A percentile compares a stretch with the other conserved stretches of the same genome.
Evolutionary conservation across 37 sponge, comb jelly and placozoan species (phyloP).

Genomic region (Axinella damicornis): DNA sequence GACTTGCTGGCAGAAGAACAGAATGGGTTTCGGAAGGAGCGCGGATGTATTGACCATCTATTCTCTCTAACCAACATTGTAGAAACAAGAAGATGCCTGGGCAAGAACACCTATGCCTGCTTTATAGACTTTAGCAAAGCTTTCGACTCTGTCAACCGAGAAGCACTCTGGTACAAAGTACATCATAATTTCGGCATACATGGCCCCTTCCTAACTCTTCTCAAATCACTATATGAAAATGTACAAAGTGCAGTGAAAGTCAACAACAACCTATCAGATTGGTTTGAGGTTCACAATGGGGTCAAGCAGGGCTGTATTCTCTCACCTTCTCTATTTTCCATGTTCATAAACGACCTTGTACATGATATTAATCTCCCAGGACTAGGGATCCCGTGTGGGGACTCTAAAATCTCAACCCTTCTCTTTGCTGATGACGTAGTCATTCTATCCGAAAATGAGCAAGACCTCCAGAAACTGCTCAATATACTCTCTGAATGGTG

Average conservation of each 20-base stretch:
- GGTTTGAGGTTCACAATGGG: neutral
- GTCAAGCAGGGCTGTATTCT: neutral
- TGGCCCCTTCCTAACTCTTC: neutral
- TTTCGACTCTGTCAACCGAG: neutral
- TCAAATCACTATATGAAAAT: neutral
- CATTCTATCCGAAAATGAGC: conserved; percentile 2
- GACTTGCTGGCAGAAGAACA: neutral
- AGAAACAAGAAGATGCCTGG: neutral
- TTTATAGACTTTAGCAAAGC: neutral
- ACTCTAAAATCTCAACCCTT: neutral
- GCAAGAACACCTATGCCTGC: neutral
- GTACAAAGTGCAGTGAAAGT: neutral
- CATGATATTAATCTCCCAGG: neutral
- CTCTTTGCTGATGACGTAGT: conserved; percentile 22
- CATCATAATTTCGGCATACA: neutral
- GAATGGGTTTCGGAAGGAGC: neutral
- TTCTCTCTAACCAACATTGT: neutral
- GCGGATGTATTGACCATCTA: neutral
- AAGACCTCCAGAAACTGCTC: neutral
- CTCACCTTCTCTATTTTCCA: neutral
- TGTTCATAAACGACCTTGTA: conserved; percentile 14
- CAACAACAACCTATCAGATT: neutral
- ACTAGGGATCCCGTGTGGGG: conserved; percentile 3
- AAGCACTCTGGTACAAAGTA: neutral
- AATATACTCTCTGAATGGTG: conserved; percentile 15